phyloP scores from a whole-genome alignment of 2,113 vertebrate genomes.

The Nycticorax nycticorax region DNA sequence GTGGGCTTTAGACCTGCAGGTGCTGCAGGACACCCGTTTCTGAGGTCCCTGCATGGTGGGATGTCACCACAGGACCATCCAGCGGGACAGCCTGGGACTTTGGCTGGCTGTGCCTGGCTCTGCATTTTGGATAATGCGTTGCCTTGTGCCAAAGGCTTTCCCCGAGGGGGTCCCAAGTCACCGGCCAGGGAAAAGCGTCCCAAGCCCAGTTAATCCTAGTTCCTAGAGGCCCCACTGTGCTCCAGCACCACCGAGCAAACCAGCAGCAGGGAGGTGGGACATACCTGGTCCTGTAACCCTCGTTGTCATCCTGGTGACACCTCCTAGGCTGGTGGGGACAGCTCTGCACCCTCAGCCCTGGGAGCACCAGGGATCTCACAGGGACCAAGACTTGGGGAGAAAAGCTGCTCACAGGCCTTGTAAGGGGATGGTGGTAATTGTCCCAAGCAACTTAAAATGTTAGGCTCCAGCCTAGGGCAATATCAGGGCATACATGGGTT shows the following conservation, averaged over 20 bases:
- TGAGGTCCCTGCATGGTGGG: neutral
- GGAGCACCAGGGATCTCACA: neutral
- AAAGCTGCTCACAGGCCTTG: neutral
- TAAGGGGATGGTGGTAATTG: neutral
- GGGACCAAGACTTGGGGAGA: neutral
- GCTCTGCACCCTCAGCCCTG: neutral
- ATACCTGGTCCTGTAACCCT: neutral
- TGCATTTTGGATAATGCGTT: neutral
- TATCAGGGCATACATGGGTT: accelerated
- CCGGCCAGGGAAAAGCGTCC: neutral
- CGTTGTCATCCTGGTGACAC: accelerated
- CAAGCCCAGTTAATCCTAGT: neutral
- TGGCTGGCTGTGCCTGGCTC: neutral
- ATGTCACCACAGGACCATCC: neutral
- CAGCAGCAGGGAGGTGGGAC: neutral
- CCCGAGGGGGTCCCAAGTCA: neutral
- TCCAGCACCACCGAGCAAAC: neutral
- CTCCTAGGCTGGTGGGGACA: neutral
- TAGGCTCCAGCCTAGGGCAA: neutral
- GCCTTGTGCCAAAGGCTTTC: neutral
- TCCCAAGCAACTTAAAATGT: neutral
- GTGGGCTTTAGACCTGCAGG: neutral
- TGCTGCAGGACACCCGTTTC: accelerated
- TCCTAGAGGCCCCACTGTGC: neutral
- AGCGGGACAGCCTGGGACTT: neutral